A percentile compares a stretch with the other conserved stretches of the same genome.
Conservation (phyloP, 2,113 vertebrate species). For the Columba livia region DNA sequence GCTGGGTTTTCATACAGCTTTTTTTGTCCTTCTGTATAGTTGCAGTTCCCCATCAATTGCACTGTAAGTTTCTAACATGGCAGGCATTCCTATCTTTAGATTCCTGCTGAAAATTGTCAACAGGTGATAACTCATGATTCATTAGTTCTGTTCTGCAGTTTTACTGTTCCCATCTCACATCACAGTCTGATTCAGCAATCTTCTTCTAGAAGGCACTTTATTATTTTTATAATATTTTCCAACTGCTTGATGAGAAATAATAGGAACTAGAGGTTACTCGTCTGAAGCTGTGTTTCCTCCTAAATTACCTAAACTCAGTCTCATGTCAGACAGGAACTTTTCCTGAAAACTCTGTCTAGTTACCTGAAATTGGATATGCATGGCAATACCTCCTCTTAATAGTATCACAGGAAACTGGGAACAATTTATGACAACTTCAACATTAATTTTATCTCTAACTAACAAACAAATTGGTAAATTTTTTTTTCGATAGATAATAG, state of each 20-base stretch:
- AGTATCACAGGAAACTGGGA: not conserved
- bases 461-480: not conserved
- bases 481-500: not conserved
- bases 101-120: not conserved
- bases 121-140: not conserved
- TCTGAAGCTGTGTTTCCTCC: not conserved
- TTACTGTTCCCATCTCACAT: not conserved
- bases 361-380: not conserved
- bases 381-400: not conserved
- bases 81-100: not conserved
- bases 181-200: not conserved
- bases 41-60: not conserved
- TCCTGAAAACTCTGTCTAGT: not conserved
- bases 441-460: not conserved
- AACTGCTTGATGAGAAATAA: not conserved
- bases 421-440: not conserved
- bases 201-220: not conserved
- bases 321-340: not conserved
- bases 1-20: not conserved
- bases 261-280: not conserved
- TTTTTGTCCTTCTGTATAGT: not conserved
- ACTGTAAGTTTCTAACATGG: not conserved
- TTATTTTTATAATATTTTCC: slow-evolving; percentile 12
- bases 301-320: not conserved
- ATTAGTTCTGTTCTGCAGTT: not conserved